Evolutionary conservation across 1,140 invertebrate genomes (phyloP).

Genomic region (Ostrea edulis): DNA sequence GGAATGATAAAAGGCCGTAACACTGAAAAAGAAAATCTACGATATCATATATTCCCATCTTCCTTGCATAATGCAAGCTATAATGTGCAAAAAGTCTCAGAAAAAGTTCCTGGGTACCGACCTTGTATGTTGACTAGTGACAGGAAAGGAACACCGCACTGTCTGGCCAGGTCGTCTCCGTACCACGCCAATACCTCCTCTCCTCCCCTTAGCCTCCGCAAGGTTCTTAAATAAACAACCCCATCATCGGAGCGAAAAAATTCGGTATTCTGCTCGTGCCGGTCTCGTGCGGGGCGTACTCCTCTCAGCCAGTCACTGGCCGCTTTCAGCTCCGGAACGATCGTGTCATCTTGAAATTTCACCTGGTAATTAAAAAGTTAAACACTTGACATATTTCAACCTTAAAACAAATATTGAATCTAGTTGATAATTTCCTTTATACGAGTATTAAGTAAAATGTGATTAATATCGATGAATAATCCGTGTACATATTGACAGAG

Average conservation of each 20-base stretch:
- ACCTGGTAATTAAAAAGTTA: constrained; percentile 54
- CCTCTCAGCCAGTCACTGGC: constrained; percentile 80
- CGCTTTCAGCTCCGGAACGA: constrained; percentile 47
- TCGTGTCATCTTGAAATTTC: constrained; percentile 56
- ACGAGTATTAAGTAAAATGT: constrained; percentile 20
- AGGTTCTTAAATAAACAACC: constrained; percentile 68
- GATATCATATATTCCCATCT: too few species aligned
- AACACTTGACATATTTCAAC: constrained; percentile 29
- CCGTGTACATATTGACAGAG: constrained; percentile 26
- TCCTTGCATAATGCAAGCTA: too few species aligned
- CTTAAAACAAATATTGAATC: constrained; percentile 38
- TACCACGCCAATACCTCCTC: constrained; percentile 90
- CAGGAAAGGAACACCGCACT: constrained; percentile 88
- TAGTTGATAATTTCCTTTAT: constrained; percentile 35
- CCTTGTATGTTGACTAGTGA: constrained; percentile 90
- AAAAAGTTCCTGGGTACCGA: constrained; percentile 76
- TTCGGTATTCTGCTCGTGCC: constrained; percentile 85
- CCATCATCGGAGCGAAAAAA: constrained; percentile 75
- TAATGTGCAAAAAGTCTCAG: too few species aligned
- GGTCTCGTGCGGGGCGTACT: constrained; percentile 84
- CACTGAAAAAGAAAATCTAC: too few species aligned
- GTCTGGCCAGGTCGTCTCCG: constrained; percentile 85
- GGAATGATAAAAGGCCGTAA: too few species aligned
- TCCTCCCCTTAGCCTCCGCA: constrained; percentile 81
- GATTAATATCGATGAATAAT: background rate